These are phyloP conservation scores for Eueremaeus valkanovi DNA, from an alignment of 2,888 invertebrate genomes.

Conservation along the genomic window DNA sequence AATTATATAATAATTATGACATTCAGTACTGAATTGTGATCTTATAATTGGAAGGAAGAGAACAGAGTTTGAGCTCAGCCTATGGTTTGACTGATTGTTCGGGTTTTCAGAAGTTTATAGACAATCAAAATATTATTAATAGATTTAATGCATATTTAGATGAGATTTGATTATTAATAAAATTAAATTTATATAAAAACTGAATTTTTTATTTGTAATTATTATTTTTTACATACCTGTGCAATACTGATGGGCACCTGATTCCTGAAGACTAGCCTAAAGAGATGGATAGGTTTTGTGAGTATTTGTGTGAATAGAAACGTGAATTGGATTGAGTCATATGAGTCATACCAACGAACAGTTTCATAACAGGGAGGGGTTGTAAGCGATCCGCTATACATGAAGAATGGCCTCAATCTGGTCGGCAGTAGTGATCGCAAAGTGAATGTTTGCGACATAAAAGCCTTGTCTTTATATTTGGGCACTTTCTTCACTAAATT, in stretches of 20 bases:
- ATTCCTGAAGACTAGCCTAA: conserved; percentile 18
- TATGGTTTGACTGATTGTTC: neutral
- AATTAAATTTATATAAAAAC: too few species aligned
- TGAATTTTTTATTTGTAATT: too few species aligned
- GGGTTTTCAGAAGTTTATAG: neutral
- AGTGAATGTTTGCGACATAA: neutral
- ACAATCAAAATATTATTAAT: neutral
- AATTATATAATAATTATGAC: neutral
- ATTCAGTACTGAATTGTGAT: neutral
- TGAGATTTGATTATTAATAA: too few species aligned
- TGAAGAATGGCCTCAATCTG: conserved; percentile 4
- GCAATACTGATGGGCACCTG: neutral
- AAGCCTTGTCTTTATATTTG: conserved; percentile 22
- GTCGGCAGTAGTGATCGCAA: neutral
- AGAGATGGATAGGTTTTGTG: neutral
- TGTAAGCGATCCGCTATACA: conserved; percentile 19
- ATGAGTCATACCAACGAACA: conserved; percentile 11
- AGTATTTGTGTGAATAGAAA: neutral
- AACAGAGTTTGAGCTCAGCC: neutral
- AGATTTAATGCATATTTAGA: too few species aligned
- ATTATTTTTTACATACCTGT: neutral
- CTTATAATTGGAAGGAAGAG: neutral
- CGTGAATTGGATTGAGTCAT: neutral
- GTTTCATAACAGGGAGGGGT: conserved; percentile 34
- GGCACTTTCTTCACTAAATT: conserved; percentile 18